Evolutionary conservation across 2,113 vertebrate species (phyloP).

Genomic region (Butorides virescens): DNA sequence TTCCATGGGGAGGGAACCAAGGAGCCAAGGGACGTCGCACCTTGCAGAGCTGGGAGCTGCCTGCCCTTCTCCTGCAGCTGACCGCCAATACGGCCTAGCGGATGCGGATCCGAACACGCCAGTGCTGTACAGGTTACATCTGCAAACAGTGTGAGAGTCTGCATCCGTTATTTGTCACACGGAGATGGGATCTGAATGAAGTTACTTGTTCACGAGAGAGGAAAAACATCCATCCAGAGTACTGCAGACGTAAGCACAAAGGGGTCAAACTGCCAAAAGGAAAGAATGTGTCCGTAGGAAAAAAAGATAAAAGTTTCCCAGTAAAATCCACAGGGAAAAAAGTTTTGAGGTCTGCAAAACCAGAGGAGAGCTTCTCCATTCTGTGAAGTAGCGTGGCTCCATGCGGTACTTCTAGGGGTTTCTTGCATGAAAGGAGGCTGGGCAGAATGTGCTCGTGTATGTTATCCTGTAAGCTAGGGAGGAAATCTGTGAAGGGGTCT

Average conservation of each 20-base stretch:
- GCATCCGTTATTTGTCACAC: neutral
- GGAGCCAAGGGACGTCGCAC: neutral
- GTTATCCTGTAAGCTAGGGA: neutral
- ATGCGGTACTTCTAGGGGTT: neutral
- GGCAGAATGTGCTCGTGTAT: accelerated
- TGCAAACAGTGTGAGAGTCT: neutral
- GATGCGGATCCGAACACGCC: neutral
- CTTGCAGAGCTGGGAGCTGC: neutral
- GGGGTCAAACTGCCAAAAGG: neutral
- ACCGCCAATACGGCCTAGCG: neutral
- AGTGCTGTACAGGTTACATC: neutral
- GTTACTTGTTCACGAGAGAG: neutral
- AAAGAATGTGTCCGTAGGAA: neutral
- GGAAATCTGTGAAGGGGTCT: neutral
- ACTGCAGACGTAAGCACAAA: neutral
- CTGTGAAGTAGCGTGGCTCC: neutral
- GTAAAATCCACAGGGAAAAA: neutral
- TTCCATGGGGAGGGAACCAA: neutral
- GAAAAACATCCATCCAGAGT: neutral
- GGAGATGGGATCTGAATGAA: neutral
- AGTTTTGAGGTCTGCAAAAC: neutral
- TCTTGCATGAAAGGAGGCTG: neutral
- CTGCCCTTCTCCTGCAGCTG: neutral
- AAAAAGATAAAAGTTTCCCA: neutral
- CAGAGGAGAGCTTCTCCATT: neutral